Conservation (phyloP, 2,113 vertebrate species). For the Chionis minor region DNA sequence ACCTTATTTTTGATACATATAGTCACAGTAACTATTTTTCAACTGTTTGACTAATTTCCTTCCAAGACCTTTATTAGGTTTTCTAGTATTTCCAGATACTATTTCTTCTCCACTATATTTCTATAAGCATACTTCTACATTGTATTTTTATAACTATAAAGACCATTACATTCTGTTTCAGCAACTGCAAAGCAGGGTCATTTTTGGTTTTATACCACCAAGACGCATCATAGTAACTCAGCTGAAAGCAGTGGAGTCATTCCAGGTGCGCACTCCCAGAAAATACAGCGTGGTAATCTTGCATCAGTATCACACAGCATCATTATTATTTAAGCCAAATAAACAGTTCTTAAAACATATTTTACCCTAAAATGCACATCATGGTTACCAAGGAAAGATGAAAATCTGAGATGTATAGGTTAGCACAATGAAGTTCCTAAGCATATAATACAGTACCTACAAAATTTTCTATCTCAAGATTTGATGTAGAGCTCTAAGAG, state of each 20-base stretch:
- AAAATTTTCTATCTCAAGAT: not conserved
- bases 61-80: not conserved
- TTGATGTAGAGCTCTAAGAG: not conserved
- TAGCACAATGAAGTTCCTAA: not conserved
- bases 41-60: not conserved
- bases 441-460: not conserved
- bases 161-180: not conserved
- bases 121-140: not conserved
- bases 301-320: not conserved
- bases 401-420: not conserved
- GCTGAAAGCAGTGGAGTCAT: not conserved
- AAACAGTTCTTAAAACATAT: not conserved
- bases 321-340: not conserved
- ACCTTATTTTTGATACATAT: not conserved
- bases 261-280: not conserved
- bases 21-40: not conserved
- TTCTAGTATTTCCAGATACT: not conserved
- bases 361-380: not conserved
- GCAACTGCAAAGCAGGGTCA: not conserved
- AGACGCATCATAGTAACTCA: not conserved
- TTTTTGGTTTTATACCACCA: not conserved
- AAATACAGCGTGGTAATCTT: not conserved
- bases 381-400: not conserved
- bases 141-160: constrained; percentile 20
- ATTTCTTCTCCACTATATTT: not conserved